phyloP scores from a whole-genome alignment of 2,888 invertebrate species.

The Drosophila seclusa region DNA sequence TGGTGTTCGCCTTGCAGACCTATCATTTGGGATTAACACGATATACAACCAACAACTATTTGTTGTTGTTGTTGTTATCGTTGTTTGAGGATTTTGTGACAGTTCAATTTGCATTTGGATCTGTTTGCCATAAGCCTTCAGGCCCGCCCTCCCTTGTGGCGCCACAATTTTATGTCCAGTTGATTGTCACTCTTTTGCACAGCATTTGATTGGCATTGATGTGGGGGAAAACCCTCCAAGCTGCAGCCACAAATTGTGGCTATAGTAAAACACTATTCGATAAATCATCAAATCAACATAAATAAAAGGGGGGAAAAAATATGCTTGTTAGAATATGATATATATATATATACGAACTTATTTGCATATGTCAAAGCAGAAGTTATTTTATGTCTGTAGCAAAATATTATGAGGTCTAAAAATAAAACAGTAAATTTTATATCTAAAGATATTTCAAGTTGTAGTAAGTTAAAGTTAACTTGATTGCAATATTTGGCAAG shows the following conservation, averaged over 20 bases:
- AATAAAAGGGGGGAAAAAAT: not conserved
- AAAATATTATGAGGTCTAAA: not conserved
- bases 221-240: not conserved
- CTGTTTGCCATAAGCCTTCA: conserved; percentile 15
- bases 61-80: conserved; percentile 5
- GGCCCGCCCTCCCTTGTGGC: not conserved
- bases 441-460: not conserved
- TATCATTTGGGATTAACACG: conserved; percentile 14
- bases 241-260: not conserved
- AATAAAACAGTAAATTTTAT: not conserved
- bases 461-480: not conserved
- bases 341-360: not conserved
- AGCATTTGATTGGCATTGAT: conserved; percentile 35
- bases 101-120: conserved; percentile 55
- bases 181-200: conserved; percentile 31
- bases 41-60: not conserved
- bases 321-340: not conserved
- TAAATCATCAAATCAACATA: not conserved
- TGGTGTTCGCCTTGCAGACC: conserved; percentile 14
- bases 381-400: not conserved
- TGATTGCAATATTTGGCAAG: not conserved
- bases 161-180: conserved; percentile 11
- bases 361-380: not conserved
- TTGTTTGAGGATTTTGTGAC: conserved; percentile 28
- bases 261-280: not conserved